These are phyloP conservation scores for Micromys minutus DNA, from an alignment of 2,113 vertebrate genomes.

Conservation along the genomic window DNA sequence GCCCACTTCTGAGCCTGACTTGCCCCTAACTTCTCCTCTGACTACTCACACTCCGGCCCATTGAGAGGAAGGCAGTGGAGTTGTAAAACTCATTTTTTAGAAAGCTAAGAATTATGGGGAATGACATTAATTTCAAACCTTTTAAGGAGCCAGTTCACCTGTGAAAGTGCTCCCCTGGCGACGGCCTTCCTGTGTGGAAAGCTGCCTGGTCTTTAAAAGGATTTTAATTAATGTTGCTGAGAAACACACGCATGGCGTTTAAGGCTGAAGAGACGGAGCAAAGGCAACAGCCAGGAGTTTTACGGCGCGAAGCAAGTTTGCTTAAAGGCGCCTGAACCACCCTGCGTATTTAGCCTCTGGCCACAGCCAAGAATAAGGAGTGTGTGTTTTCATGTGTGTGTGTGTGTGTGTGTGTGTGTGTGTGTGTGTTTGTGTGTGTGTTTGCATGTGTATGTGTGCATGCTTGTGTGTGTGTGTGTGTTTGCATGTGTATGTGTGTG, in stretches of 20 bases:
- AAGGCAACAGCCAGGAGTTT: slow-evolving; percentile 60
- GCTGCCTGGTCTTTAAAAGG: slow-evolving; percentile 44
- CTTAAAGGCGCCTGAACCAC: slow-evolving; percentile 7
- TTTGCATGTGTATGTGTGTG: too few species aligned
- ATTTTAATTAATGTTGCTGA: slow-evolving; percentile 55
- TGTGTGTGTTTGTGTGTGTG: too few species aligned
- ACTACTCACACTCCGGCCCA: background rate
- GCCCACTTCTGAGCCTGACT: background rate
- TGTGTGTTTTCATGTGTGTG: too few species aligned
- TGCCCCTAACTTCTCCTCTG: fast-evolving
- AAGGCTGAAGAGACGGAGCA: background rate
- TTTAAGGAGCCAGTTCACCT: slow-evolving; percentile 68
- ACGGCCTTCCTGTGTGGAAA: slow-evolving; percentile 52
- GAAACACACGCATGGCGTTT: background rate
- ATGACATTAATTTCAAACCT: slow-evolving; percentile 66
- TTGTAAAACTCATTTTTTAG: slow-evolving; percentile 51
- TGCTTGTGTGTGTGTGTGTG: too few species aligned
- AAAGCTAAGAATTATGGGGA: slow-evolving; percentile 61
- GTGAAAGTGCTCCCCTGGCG: slow-evolving; percentile 64
- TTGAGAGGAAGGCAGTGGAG: background rate
- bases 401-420: too few species aligned
- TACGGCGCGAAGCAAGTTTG: background rate
- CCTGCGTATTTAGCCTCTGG: background rate
- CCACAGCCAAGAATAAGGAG: background rate
- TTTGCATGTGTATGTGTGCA: too few species aligned